phyloP scores from a whole-genome alignment of 2,888 invertebrate genomes.

The Drosophila mettleri region DNA sequence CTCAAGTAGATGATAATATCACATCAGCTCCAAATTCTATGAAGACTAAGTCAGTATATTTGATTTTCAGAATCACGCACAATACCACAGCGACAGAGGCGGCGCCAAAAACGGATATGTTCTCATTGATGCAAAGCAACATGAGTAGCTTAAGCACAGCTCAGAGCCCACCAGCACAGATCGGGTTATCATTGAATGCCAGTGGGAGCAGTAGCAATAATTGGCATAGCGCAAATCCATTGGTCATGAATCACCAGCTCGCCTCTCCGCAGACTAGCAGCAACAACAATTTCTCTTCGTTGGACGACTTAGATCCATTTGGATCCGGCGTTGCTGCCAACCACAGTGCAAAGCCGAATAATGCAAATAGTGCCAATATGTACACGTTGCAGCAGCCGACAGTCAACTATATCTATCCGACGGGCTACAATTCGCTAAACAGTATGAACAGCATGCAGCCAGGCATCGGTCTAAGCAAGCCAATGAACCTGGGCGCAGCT shows the following conservation, averaged over 20 bases:
- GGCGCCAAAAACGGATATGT: slow-evolving; percentile 73
- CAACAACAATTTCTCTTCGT: slow-evolving; percentile 78
- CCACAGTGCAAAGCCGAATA: slow-evolving; percentile 44
- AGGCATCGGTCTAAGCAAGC: slow-evolving; percentile 43
- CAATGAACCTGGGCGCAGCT: slow-evolving; percentile 40
- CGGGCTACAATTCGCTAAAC: slow-evolving; percentile 60
- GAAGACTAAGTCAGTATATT: slow-evolving; percentile 15
- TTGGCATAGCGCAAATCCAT: slow-evolving; percentile 81
- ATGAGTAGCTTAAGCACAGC: slow-evolving; percentile 47
- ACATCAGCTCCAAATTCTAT: neutral
- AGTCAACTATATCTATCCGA: slow-evolving; percentile 82
- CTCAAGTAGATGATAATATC: slow-evolving; percentile 60
- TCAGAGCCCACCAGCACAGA: slow-evolving; percentile 24
- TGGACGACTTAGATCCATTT: slow-evolving; percentile 82
- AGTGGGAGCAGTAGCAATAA: slow-evolving; percentile 28
- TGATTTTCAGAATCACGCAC: slow-evolving; percentile 75
- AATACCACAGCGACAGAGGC: slow-evolving; percentile 53
- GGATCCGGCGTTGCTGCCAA: slow-evolving; percentile 26
- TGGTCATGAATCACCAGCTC: slow-evolving; percentile 82
- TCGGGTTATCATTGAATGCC: slow-evolving; percentile 24
- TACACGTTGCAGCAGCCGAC: slow-evolving; percentile 76
- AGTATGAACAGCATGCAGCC: slow-evolving; percentile 57
- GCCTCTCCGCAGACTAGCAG: slow-evolving; percentile 67
- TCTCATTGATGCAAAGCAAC: slow-evolving; percentile 79
- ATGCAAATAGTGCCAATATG: slow-evolving; percentile 69